These are phyloP conservation scores for Troides helena DNA, from an alignment of 2,888 invertebrate species.

Conservation along the genomic window DNA sequence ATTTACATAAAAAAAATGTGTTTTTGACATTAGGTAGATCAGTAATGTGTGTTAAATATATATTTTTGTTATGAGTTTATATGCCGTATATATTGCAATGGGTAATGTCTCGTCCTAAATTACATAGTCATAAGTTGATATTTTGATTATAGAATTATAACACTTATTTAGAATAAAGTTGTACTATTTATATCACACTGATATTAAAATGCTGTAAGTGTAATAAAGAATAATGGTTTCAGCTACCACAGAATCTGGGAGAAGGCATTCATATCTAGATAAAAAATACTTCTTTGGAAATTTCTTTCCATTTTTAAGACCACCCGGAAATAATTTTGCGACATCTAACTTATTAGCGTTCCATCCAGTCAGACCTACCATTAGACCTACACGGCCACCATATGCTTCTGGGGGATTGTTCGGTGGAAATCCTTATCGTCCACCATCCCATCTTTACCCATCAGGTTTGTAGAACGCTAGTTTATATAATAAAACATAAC, in stretches of 20 bases:
- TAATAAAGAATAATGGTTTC: not conserved
- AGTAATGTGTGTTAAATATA: no score
- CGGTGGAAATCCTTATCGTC: conserved; percentile 55
- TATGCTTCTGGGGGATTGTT: conserved; percentile 61
- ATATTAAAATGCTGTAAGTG: not conserved
- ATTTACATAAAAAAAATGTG: no score
- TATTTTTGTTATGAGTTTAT: no score
- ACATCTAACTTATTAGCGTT: conserved; percentile 21
- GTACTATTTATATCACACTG: no score
- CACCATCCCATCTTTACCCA: conserved; percentile 52
- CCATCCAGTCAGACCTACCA: conserved; percentile 26
- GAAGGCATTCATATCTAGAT: conserved; percentile 14
- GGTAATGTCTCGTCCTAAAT: no score
- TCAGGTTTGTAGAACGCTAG: conserved; percentile 49
- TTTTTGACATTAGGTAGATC: no score
- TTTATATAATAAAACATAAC: not conserved
- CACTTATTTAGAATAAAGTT: no score
- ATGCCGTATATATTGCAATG: no score
- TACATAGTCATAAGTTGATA: no score
- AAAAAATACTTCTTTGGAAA: conserved; percentile 37
- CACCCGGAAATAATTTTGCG: conserved; percentile 10
- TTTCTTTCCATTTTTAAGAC: conserved; percentile 18
- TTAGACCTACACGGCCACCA: conserved; percentile 46
- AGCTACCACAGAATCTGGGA: conserved; percentile 26
- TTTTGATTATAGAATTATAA: no score